phyloP scores from a whole-genome alignment of 2,888 invertebrate genomes.

The Himalopsyche japonica region DNA sequence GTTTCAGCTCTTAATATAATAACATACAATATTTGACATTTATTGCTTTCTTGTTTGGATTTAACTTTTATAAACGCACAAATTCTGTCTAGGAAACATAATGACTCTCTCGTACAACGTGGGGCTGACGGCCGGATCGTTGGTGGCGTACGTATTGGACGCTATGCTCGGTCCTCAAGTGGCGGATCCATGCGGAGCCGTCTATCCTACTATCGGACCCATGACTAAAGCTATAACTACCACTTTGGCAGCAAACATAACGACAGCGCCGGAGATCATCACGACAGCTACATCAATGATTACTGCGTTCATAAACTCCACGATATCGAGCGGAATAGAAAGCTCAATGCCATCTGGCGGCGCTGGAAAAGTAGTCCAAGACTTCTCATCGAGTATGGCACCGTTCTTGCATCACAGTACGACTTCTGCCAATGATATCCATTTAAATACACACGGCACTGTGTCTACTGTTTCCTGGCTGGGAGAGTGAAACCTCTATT shows the following conservation, averaged over 20 bases:
- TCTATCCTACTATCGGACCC: conserved; percentile 53
- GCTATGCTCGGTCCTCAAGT: conserved; percentile 63
- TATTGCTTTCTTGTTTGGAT: neutral
- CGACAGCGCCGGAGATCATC: conserved; percentile 6
- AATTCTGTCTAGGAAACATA: conserved; percentile 71
- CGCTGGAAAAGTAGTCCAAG: neutral
- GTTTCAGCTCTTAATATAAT: too few relatives aligned
- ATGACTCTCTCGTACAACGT: conserved; percentile 92
- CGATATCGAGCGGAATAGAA: neutral
- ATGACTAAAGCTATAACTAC: conserved; percentile 46
- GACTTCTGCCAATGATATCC: neutral
- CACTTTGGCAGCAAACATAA: conserved; percentile 42
- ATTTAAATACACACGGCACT: neutral
- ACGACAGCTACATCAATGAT: conserved; percentile 5
- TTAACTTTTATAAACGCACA: neutral
- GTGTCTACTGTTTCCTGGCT: neutral
- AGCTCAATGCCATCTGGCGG: neutral
- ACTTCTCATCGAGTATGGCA: neutral
- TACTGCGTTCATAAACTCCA: conserved; percentile 2
- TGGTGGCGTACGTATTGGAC: conserved; percentile 80
- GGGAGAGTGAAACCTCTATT: neutral
- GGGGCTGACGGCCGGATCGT: conserved; percentile 81
- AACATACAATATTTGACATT: too few relatives aligned
- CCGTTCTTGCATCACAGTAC: neutral
- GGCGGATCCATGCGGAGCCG: conserved; percentile 53